Base-by-base conservation (phyloP, 2,888 invertebrate genomes). In the Drosophila phalerata region DNA sequence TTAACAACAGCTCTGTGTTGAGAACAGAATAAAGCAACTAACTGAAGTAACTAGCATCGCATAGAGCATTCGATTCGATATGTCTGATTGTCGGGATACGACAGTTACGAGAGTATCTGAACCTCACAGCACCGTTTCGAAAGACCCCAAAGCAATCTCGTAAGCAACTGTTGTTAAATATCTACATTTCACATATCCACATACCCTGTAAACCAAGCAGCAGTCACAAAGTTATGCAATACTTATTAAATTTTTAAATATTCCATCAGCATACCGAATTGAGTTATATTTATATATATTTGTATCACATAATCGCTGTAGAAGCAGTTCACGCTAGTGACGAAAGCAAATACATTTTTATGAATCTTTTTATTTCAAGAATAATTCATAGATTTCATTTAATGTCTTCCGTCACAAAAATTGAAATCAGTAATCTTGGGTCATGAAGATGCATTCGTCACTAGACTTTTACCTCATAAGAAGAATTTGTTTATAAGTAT, bases 1-100 rank as follows among this genome's bases (percentile, higher is more conserved):
- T 77, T 77, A 77, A 77, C 76, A 77, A 66, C 79, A 73, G 30
- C 48, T n/a, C n/a, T 13, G 38, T 38, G 38, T 40, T 34, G 56
- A 38, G 34, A 51, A 47, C 37, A 10, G 49, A 56, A 62, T 69
- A 30, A 30, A 62, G 43, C 22, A 48, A 64, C 57, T 49, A 57
- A 57, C 38, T 40, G 19, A 57, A 74, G 51, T 60, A 71, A 69
- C 79, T 69, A 79, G 55, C 69, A 57, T 42, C 55, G 43, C 76
- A 70, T 65, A 70, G 55, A 49, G 52, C 51, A 75, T 77, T 43
- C 63, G 63, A 77, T 79, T 77, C 75, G 79, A 66, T 74, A 69
- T 61, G 75, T 77, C 65, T 74, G 74, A 79, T 77, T 77, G 53
- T 25, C 62, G 15, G 30, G 22, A 55, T 55, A 66, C 42, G 30